Percentiles rank a stretch among this genome's conserved stretches.
Conservation (phyloP, 92 coral and sea anemone species). For the Porites rus region DNA sequence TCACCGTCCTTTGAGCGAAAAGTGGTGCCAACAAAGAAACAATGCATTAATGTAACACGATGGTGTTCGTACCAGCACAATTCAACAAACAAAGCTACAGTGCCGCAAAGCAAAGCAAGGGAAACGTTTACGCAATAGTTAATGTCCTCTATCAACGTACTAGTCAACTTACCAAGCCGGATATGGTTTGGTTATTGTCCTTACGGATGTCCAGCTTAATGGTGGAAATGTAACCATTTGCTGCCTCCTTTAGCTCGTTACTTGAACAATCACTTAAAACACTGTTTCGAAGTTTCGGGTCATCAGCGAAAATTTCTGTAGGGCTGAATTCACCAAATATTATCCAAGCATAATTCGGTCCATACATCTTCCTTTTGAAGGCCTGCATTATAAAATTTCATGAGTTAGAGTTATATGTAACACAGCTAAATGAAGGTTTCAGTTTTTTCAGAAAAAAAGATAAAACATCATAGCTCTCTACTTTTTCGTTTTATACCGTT, state of each 20-base stretch:
- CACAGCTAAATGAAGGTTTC: no score
- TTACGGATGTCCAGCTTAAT: constrained; percentile 70
- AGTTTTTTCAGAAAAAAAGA: no score
- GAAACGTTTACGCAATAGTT: no score
- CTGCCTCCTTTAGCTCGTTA: constrained; percentile 62
- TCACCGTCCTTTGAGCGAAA: no score
- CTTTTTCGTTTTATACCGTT: no score
- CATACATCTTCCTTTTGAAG: constrained; percentile 83
- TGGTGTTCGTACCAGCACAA: no score
- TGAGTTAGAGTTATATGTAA: no score
- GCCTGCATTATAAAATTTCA: constrained; percentile 58
- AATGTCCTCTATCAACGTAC: not conserved
- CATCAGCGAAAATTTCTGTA: constrained; percentile 2
- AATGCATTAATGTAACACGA: no score
- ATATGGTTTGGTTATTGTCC: constrained; percentile 74
- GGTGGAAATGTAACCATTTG: constrained; percentile 79
- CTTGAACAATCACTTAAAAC: constrained; percentile 55
- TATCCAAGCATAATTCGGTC: constrained; percentile 92
- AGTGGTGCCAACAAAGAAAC: not conserved
- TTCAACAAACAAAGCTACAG: no score
- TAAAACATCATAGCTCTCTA: no score
- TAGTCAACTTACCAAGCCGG: constrained; percentile 84
- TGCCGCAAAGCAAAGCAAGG: no score
- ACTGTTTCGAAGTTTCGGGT: not conserved
- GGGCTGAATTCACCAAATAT: constrained; percentile 74